Evolutionary conservation across 2,113 vertebrate genomes (phyloP), one percentile per base, ranked within the genome.

Genomic region (Forbesichthys agassizii): DNA sequence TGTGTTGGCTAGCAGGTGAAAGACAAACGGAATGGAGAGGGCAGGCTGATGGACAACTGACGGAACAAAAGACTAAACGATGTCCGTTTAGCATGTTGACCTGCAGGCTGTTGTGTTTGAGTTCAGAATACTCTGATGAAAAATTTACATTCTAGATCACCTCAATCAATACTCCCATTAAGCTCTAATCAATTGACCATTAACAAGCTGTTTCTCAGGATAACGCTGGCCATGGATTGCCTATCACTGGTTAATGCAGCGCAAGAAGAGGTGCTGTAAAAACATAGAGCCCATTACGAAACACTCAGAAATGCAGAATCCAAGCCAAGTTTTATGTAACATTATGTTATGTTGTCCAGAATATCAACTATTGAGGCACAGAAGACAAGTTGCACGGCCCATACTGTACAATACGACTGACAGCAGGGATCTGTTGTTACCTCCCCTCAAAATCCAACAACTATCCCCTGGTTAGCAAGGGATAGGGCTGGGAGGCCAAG

Each of bases 161-260:
- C 69, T 68, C 66, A 77, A 88, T 92, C 89, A 87, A 92, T 90
- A 90, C 64, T 80, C 86, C 81, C 85, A 90, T 91, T 90, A 91
- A 78, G 81, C 68, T 53, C 73, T 81, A 85, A 90, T 92, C 88
- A 90, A 90, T 88, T 85, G 76, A 74, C 83, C 77, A 90, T 92
- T 90, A 92, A 90, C 85, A 84, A 86, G 80, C 79, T 71, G 84
- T 86, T 89, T 85, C 82, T 84, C 72, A 75, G 70, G 77, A 69
- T 82, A 88, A 60, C 16, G 12, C 53, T 11, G 33, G 53, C 65
- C 64, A 57, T 72, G 74, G 81, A 78, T 68, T 11, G 63, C 57
- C 33, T 72, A 63, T 9, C n/a, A 63, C 46, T 48, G 42, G 65
- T 72, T 66, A 71, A 71, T 58, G 55, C n/a, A 55, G 58, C 56